Evolutionary conservation across 2,888 invertebrate genomes (phyloP), one percentile per base, ranked within the genome.

Genomic region (Portevinia maculata): DNA sequence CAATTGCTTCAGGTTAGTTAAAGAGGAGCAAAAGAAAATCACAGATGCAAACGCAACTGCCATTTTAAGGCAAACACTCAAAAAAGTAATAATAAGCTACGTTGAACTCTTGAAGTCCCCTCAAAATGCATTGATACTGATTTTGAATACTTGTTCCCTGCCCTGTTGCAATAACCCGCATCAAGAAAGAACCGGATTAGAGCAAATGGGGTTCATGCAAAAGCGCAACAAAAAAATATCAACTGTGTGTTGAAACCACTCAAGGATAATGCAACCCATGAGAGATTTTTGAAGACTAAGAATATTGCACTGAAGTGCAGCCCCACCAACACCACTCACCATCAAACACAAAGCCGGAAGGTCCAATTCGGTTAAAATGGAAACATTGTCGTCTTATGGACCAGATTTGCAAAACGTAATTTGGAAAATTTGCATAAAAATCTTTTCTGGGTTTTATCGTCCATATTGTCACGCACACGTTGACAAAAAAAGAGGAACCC

Each of bases 61-160:
- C 6, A 9, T 48, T 50, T n/a, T 21, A 32, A 34, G 44, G 53
- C 53, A 67, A 24, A 8, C 48, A 69, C 57, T 57, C 57, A 39
- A 48, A 69, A 69, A 46, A 57, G 48, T 48, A 69, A 69, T 69
- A 57, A 69, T 69, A 69, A 57, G 69, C 57, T 24, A 69, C 46
- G 69, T 69, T 69, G 9, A 57, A 13, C 39, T 39, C 48, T 69
- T 8, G 6, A 57, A 69, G 57, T 50, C 57, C 39, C 57, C 69
- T 50, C 46, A 50, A 57, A 48, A 48, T 57, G 39, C 48, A 69
- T 39, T 37, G 28, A 65, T 44, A 53, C 3, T 48, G 57, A 48
- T 57, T 37, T 39, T 57, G 28, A 69, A 69, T 48, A n/a, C n/a
- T n/a, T n/a, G 53, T 6, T 30, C 5, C 21, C 13, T 24, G 15